Percentiles rank a stretch among this genome's conserved stretches.
Conservation (phyloP, 1,140 invertebrate genomes). For the Caenorhabditis remanei region DNA sequence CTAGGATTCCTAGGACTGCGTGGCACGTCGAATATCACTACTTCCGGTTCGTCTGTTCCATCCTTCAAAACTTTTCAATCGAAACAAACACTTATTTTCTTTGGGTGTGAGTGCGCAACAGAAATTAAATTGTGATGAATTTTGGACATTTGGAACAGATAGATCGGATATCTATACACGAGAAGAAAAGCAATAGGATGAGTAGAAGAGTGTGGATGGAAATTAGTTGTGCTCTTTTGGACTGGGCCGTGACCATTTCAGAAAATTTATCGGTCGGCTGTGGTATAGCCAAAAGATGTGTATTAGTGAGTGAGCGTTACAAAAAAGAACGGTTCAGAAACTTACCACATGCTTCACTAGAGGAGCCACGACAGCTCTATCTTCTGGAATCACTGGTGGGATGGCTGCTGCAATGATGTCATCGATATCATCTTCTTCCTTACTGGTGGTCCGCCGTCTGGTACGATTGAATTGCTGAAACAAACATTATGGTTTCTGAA, state of each 20-base stretch:
- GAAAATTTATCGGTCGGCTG: too few species aligned
- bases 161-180: conserved; percentile 1
- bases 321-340: neutral
- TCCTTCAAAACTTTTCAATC: conserved; percentile 23
- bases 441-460: neutral
- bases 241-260: neutral
- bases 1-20: conserved; percentile 40
- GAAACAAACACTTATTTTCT: neutral
- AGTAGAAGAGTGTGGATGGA: neutral
- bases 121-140: neutral
- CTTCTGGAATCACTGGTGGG: conserved; percentile 29
- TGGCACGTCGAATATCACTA: conserved; percentile 47
- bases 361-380: conserved; percentile 10
- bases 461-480: conserved; percentile 38
- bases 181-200: neutral
- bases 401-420: neutral
- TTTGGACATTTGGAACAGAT: conserved; percentile 36
- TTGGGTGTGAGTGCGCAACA: neutral
- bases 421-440: conserved; percentile 19
- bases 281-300: too few species aligned
- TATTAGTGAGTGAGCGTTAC: too few species aligned
- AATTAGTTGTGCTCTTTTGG: too few species aligned
- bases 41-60: conserved; percentile 53
- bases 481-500: too few species aligned
- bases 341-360: conserved; percentile 47